Base-by-base conservation (phyloP, 92 coral and sea anemone species). In the Siderastrea radians region DNA sequence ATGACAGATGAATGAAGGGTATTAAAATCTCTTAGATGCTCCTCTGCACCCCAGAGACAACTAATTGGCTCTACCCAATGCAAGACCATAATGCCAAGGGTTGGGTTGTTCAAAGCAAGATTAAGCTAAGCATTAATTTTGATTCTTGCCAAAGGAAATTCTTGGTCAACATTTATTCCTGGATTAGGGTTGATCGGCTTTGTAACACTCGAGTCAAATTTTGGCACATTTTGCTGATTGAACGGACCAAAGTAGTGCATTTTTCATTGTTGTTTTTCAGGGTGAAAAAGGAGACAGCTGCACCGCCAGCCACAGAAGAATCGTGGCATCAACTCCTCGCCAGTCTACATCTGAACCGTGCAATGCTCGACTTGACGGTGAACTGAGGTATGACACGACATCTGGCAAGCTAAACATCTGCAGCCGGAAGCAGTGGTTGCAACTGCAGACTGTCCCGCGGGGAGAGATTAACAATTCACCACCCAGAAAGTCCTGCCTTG, bases 401-500 rank as follows among this genome's bases (percentile, higher is more conserved):
- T 70, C 91, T 53, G 88, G 79, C 16, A 59, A 26, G 47, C 84
- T 95, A 44, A 82, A 83, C 67, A 64, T 95, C 65, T 95, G 98
- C 80, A 80, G 87, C 60, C 82, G 81, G 48, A 90, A 94, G 45
- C 83, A 93, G 64, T 95, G 98, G 98, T 82, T 59, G 65, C 86
- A 86, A 50, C 87, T 95, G 64, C 89, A 85, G 63, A 69, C 86
- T 72, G 49, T 86, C 80, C 91, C 81, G 55, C 62, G 49, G 58
- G 89, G 89, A 44, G 88, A 78, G 80, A 54, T 86, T 52, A 79
- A 65, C 87, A 93, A 95, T 75, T 76, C 73, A 13, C 92, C 97
- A 11, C 93, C 93, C 46, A 85, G 98, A 68, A 93, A 95, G 83
- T 92, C 96, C 60, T 95, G 98, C 64, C 93, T 93, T 43, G 98